Conservation (phyloP, 2,113 vertebrate species). For the Microcebus ravelobensis region DNA sequence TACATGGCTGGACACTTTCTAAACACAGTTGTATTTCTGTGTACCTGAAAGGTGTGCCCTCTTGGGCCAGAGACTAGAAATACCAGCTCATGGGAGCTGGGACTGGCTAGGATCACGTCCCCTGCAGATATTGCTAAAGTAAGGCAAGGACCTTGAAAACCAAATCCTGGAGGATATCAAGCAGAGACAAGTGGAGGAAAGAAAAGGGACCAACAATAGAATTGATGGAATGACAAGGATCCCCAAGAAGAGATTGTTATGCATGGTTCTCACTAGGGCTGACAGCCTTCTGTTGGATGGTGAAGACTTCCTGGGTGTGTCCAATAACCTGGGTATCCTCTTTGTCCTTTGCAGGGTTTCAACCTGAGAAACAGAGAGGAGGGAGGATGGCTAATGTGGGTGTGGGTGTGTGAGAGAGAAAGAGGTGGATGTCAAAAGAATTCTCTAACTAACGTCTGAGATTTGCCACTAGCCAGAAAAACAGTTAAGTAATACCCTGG, state of each 20-base stretch:
- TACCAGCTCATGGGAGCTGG: not conserved
- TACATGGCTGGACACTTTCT: no score
- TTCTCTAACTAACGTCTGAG: not conserved
- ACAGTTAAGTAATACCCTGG: not conserved
- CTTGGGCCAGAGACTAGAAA: not conserved
- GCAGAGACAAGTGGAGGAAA: not conserved
- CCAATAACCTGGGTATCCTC: not conserved
- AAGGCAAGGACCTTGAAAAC: constrained; percentile 1
- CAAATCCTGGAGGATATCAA: constrained; percentile 12
- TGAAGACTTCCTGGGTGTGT: not conserved
- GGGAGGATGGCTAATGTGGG: not conserved
- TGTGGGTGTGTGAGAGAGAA: not conserved
- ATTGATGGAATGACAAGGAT: no score
- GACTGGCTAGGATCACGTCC: not conserved
- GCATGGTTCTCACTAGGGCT: not conserved
- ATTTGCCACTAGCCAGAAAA: not conserved
- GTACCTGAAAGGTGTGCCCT: not conserved
- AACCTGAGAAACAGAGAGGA: not conserved
- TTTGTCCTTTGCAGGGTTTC: not conserved
- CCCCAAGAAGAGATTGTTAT: not conserved
- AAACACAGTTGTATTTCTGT: not conserved
- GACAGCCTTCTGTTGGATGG: not conserved
- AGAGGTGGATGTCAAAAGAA: not conserved
- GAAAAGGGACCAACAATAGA: not conserved
- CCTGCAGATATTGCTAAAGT: not conserved